Percentiles rank a stretch among this genome's conserved stretches.
Conservation (phyloP, 1,140 invertebrate species). For the Ericerus pela region DNA sequence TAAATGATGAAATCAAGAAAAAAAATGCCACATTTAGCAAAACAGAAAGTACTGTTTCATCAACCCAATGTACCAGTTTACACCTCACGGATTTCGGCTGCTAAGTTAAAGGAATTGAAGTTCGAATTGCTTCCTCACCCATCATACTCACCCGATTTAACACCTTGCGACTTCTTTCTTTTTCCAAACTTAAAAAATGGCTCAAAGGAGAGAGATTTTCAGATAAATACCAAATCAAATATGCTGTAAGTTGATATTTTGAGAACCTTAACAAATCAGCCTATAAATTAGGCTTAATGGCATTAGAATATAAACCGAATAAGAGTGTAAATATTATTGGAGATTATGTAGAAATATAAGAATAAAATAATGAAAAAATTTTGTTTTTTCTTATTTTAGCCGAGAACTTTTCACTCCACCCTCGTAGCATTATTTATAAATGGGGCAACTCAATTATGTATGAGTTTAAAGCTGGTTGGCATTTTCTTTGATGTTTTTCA, state of each 20-base stretch:
- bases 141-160: slow-evolving; percentile 33
- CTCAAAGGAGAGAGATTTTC: slow-evolving; percentile 27
- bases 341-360: too few species aligned
- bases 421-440: too few species aligned
- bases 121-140: slow-evolving; percentile 34
- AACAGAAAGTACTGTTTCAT: slow-evolving; percentile 31
- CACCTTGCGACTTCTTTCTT: slow-evolving; percentile 30
- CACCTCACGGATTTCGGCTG: slow-evolving; percentile 23
- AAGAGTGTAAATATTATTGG: too few species aligned
- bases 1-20: slow-evolving; percentile 18
- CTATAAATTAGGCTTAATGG: too few species aligned
- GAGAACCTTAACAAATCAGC: background rate
- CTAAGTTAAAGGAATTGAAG: slow-evolving; percentile 28
- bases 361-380: too few species aligned
- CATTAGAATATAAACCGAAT: too few species aligned
- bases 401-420: too few species aligned
- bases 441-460: too few species aligned
- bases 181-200: slow-evolving; percentile 29
- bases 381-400: too few species aligned
- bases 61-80: slow-evolving; percentile 30
- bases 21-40: slow-evolving; percentile 26
- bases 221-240: slow-evolving; percentile 21
- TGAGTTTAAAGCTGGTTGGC: too few species aligned
- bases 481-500: too few species aligned
- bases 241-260: background rate